A percentile compares a stretch with the other conserved stretches of the same genome.
Conservation (phyloP, 1,140 invertebrate genomes). For the Zophobas morio region DNA sequence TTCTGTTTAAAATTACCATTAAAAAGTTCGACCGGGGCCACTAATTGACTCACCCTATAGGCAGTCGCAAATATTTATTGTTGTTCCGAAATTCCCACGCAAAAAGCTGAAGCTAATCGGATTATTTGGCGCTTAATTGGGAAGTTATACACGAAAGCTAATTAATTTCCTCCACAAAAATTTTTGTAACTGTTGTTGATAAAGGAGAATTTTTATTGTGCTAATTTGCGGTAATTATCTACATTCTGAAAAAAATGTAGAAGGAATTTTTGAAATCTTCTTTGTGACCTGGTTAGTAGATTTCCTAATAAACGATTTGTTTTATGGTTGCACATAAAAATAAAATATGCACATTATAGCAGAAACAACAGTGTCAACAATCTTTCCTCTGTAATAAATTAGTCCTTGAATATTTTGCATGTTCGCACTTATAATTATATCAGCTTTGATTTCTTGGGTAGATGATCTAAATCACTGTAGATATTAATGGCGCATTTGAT, state of each 20-base stretch:
- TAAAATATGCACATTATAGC: neutral
- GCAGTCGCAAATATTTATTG: conserved; percentile 12
- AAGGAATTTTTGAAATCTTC: conserved; percentile 13
- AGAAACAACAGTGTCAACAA: no score
- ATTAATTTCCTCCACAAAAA: conserved; percentile 25
- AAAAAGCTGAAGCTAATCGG: conserved; percentile 17
- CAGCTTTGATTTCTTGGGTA: no score
- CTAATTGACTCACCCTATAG: conserved; percentile 17
- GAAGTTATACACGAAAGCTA: conserved; percentile 22
- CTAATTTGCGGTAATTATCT: conserved; percentile 27
- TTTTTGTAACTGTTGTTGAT: conserved; percentile 35
- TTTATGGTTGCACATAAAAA: conserved; percentile 2
- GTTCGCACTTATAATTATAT: no score
- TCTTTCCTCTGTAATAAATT: no score
- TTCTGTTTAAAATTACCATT: conserved; percentile 21
- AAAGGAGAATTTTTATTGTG: conserved; percentile 32
- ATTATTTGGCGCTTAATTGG: conserved; percentile 20
- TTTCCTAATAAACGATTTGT: conserved; percentile 13
- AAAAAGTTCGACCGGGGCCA: neutral
- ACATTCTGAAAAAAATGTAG: conserved; percentile 1
- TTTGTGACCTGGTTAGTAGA: conserved; percentile 3
- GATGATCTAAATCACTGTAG: no score
- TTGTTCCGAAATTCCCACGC: conserved; percentile 20
- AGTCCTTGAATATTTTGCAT: no score
- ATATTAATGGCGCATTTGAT: neutral